Evolutionary conservation across 2,797 vertebrate genomes (phyloP).

Genomic region (Rhabdomys pumilio): DNA sequence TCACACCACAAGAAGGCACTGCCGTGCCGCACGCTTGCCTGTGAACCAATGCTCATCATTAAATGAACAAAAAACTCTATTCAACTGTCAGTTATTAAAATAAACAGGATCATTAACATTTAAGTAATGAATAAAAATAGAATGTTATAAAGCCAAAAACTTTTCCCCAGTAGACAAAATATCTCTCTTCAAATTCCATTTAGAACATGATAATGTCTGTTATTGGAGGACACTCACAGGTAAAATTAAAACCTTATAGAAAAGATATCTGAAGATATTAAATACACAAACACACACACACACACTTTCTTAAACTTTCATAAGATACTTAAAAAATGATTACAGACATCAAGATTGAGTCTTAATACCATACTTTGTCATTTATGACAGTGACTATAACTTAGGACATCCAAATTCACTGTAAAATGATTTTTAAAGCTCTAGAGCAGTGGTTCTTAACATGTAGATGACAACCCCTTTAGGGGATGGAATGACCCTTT

Average conservation of each 20-base stretch:
- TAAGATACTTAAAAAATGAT: conserved; percentile 48
- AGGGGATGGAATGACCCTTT: background rate
- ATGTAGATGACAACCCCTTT: background rate
- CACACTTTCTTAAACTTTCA: conserved; percentile 32
- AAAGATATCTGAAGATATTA: conserved; percentile 46
- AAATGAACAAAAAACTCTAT: conserved; percentile 48
- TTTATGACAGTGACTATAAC: conserved; percentile 45
- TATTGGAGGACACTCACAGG: conserved; percentile 7
- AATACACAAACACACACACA: background rate
- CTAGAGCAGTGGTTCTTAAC: background rate
- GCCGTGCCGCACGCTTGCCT: background rate
- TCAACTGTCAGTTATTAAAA: conserved; percentile 63
- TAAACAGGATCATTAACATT: conserved; percentile 45
- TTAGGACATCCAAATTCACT: background rate
- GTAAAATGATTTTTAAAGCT: conserved; percentile 38
- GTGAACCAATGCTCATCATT: background rate
- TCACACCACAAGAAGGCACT: background rate
- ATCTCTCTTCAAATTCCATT: conserved; percentile 27
- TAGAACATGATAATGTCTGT: conserved; percentile 18
- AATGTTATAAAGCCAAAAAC: conserved; percentile 36
- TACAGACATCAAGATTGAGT: conserved; percentile 6
- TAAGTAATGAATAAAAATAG: conserved; percentile 55
- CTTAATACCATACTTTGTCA: background rate
- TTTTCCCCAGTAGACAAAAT: conserved; percentile 50
- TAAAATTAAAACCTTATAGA: conserved; percentile 54